A percentile compares a stretch with the other conserved stretches of the same genome.
Conservation (phyloP, 92 coral and sea anemone species). For the Bergia sp. region DNA sequence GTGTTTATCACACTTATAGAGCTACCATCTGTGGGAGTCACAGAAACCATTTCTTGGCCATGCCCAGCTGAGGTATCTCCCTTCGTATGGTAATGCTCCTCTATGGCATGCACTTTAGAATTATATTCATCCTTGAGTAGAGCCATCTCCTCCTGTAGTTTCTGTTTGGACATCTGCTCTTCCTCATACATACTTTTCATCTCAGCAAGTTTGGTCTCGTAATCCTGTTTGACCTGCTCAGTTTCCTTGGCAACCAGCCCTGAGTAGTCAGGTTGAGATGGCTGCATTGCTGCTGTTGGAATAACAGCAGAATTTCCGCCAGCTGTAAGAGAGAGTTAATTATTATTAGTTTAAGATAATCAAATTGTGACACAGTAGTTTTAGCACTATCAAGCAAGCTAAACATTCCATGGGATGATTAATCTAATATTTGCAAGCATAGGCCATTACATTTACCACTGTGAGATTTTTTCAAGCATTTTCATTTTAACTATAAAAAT, state of each 20-base stretch:
- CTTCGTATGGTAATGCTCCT: slow-evolving; percentile 76
- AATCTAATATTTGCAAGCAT: no score
- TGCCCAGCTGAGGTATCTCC: slow-evolving; percentile 28
- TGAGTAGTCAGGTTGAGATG: slow-evolving; percentile 59
- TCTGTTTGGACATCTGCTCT: slow-evolving; percentile 92
- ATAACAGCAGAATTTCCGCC: slow-evolving; percentile 40
- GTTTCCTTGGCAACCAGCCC: slow-evolving; percentile 77
- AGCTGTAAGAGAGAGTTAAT: neutral
- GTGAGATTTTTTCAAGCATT: no score
- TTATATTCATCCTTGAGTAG: slow-evolving; percentile 77
- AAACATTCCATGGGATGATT: no score
- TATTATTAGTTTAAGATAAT: neutral
- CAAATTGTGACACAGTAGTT: neutral
- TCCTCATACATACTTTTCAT: slow-evolving; percentile 90
- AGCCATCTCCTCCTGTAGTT: slow-evolving; percentile 87
- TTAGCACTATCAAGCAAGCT: neutral
- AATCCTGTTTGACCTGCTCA: slow-evolving; percentile 79
- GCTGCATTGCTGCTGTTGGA: slow-evolving; percentile 45
- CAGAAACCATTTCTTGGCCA: slow-evolving; percentile 18
- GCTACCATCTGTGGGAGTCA: slow-evolving; percentile 56
- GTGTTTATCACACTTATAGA: slow-evolving; percentile 64
- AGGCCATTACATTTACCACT: no score
- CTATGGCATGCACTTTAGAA: slow-evolving; percentile 80
- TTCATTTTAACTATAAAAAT: no score
- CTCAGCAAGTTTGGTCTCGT: slow-evolving; percentile 80